Base-by-base conservation (phyloP, 1,140 invertebrate species). In the Tyrophagus putrescentiae region DNA sequence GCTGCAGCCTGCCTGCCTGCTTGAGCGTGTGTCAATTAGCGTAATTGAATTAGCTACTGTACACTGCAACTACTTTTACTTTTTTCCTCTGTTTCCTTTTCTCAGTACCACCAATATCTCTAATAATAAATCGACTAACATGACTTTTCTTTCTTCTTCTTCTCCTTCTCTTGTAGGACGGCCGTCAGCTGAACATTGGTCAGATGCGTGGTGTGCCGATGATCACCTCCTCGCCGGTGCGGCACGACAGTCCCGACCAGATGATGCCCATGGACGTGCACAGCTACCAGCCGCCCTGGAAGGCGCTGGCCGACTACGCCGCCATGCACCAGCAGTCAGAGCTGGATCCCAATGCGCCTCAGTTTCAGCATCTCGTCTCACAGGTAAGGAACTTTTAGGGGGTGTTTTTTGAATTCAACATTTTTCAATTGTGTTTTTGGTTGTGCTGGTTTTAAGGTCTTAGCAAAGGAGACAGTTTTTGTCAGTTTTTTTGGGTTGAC, bases 241-340 rank as follows among this genome's bases (percentile, higher is more conserved):
- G 74, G 31, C 90, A 96, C 72, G 91, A 95, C 71, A 84, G 84
- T 64, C 85, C 86, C 0, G 76, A 86, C 42, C 84, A 86, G 34
- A 80, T 89, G 71, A 84, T 85, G 67, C 83, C 84, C 11, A 76
- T 92, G 33, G 87, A 93, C 72, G 90, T 96, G 31, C 88, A 91
- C 67, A 87, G 85, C 60, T 96, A 96, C 77, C 91, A 95, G 74
- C 90, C 91, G 39, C 91, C 89, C 11, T 96, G 91, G 92, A 95
- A 96, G 76, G 87, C 90, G 41, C 80, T 96, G 18, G 85, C 84
- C 31, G 91, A 96, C 70, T 96, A 94, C 75, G 91, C 90, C 56
- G 18, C 34, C 32, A 57, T 64, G n/a, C n/a, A n/a, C n/a, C 80
- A 93, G 64, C 87, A 94, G 71, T 85, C 87, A 1, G 91, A 96